Evolutionary conservation across 2,113 vertebrate genomes (phyloP).

Genomic region (Ciconia stormi): DNA sequence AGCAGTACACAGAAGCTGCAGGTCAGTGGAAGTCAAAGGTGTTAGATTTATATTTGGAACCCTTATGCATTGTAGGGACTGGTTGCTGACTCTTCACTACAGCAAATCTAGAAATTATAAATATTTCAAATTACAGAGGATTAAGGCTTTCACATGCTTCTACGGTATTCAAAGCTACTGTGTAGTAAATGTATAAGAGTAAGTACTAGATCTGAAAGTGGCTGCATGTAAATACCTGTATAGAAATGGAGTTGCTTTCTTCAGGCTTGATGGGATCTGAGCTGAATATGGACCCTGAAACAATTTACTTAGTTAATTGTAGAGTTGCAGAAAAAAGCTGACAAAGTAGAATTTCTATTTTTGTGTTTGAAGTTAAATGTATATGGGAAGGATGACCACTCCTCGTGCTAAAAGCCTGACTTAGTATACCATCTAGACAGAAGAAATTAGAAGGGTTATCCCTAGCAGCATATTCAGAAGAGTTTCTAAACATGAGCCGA

Average conservation of each 20-base stretch:
- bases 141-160: neutral
- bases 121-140: neutral
- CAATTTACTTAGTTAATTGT: neutral
- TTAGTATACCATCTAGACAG: neutral
- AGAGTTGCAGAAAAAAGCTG: neutral
- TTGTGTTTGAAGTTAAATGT: neutral
- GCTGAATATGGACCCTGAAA: neutral
- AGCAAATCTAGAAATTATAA: neutral
- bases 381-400: neutral
- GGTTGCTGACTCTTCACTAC: neutral
- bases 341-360: neutral
- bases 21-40: slow-evolving; percentile 66
- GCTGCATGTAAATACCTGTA: neutral
- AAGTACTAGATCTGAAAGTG: neutral
- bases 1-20: slow-evolving; percentile 84
- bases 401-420: neutral
- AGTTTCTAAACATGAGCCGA: neutral
- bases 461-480: neutral
- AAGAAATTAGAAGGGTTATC: neutral
- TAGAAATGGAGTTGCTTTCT: neutral
- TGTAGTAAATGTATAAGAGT: neutral
- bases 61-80: neutral
- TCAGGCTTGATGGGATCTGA: neutral
- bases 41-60: neutral
- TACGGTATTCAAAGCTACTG: neutral